phyloP scores from a whole-genome alignment of 2,113 vertebrate species.

The Peromyscus californicus region DNA sequence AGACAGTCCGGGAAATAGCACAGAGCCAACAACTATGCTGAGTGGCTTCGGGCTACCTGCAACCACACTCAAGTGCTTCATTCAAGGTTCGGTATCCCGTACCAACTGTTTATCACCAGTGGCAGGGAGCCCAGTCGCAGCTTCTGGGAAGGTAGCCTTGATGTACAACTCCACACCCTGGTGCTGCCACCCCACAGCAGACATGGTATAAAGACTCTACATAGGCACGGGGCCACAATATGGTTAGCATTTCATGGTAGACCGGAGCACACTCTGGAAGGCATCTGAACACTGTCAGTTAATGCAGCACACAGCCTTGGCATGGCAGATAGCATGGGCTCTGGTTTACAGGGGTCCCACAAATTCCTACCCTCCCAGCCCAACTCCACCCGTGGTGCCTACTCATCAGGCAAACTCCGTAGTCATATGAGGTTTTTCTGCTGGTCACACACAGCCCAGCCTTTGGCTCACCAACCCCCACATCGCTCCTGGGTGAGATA shows the following conservation, averaged over 20 bases:
- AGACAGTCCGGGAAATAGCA: neutral
- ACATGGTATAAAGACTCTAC: neutral
- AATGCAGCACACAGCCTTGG: neutral
- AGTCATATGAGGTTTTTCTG: neutral
- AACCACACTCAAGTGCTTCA: neutral
- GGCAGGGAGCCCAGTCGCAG: neutral
- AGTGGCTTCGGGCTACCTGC: neutral
- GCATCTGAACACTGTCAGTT: neutral
- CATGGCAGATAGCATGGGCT: neutral
- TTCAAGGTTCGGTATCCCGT: neutral
- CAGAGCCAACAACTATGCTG: neutral
- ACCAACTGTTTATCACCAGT: neutral
- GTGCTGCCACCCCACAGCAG: neutral
- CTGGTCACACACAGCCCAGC: neutral
- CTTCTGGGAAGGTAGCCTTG: neutral
- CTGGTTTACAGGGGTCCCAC: neutral
- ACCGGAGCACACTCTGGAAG: neutral
- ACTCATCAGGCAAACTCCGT: neutral
- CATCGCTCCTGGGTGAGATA: neutral
- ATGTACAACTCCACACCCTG: neutral
- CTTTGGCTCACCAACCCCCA: neutral
- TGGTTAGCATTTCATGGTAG: neutral
- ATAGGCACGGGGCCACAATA: no score
- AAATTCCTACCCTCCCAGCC: neutral
- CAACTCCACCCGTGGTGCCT: neutral